phyloP scores from a whole-genome alignment of 2,113 vertebrate species.

The Ia io region DNA sequence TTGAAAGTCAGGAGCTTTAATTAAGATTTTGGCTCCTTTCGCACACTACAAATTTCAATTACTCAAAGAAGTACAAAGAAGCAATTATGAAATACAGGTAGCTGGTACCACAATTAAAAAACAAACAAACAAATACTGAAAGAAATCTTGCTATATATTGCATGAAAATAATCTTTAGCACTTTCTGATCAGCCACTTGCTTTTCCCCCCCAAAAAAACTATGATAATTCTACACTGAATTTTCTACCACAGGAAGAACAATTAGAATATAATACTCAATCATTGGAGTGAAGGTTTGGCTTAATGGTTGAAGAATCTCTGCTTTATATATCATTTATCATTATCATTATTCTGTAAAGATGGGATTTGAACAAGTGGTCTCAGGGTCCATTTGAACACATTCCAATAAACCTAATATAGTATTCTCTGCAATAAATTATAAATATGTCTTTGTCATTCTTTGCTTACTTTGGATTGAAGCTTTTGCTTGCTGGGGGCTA shows the following conservation, averaged over 20 bases:
- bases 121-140: not conserved
- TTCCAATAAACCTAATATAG: not conserved
- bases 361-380: not conserved
- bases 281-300: not conserved
- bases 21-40: constrained; percentile 2
- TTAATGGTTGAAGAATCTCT: not conserved
- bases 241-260: not conserved
- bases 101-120: not conserved
- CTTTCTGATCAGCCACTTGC: not conserved
- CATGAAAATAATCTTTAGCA: not conserved
- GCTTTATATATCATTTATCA: not conserved
- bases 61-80: not conserved
- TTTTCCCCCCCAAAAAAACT: not conserved
- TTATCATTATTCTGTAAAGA: not conserved
- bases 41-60: not conserved
- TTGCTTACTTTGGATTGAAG: not conserved
- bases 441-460: not conserved
- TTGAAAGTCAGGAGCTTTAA: not conserved
- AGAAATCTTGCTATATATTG: not conserved
- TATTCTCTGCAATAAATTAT: not conserved
- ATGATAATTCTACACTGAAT: not conserved
- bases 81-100: not conserved
- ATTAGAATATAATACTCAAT: not conserved
- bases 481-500: not conserved
- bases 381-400: not conserved